Conservation (phyloP, 2,113 vertebrate genomes). For the Oceanites oceanicus region DNA sequence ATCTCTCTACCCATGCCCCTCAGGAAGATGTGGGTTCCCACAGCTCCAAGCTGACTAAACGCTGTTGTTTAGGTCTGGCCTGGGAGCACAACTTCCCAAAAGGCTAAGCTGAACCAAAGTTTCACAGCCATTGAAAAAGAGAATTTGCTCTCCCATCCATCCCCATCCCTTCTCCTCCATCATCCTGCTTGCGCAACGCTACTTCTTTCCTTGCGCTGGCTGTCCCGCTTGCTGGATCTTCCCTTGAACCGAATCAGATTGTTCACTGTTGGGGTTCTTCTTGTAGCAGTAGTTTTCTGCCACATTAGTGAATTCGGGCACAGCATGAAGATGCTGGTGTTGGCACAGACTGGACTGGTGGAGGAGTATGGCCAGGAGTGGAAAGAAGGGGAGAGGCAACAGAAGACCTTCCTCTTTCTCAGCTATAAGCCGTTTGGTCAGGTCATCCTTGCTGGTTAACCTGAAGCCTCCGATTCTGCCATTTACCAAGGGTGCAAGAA, state of each 20-base stretch:
- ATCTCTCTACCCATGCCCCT: background rate
- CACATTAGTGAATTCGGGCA: background rate
- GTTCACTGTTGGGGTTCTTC: background rate
- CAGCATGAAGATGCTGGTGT: background rate
- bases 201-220: background rate
- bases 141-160: background rate
- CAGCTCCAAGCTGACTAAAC: rapidly evolving
- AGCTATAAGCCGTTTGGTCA: background rate
- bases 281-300: background rate
- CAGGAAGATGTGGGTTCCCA: background rate
- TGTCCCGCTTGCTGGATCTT: background rate
- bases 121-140: background rate
- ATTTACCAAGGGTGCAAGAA: background rate
- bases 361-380: background rate
- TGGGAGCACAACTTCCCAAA: background rate
- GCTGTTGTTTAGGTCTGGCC: background rate
- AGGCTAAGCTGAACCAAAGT: background rate
- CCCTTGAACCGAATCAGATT: background rate
- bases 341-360: background rate
- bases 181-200: background rate
- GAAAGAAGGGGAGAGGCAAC: background rate
- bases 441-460: background rate
- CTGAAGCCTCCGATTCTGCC: background rate
- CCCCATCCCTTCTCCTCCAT: background rate
- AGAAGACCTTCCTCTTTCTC: background rate